These are phyloP conservation scores for Hypsibius dujardini DNA, from an alignment of 1,140 invertebrate species.

Conservation along the genomic window DNA sequence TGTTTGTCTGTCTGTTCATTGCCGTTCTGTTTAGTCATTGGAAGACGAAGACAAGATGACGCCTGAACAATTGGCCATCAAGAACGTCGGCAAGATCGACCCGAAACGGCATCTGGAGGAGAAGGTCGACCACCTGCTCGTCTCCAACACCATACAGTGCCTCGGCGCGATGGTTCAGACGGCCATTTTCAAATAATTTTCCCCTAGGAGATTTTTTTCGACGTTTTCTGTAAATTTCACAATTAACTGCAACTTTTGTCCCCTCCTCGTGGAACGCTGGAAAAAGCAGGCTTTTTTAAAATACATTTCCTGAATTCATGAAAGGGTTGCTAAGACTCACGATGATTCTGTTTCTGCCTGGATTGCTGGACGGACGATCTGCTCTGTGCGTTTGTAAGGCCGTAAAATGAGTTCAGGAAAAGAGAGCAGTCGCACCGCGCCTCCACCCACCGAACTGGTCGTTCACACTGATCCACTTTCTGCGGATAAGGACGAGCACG, in stretches of 20 bases:
- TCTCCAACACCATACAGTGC: constrained; percentile 94
- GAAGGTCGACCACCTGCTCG: constrained; percentile 90
- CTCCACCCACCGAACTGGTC: no score
- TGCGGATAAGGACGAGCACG: background rate
- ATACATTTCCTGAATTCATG: no score
- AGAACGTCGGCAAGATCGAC: constrained; percentile 98
- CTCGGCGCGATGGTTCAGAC: constrained; percentile 96
- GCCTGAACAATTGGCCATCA: constrained; percentile 95
- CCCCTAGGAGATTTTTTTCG: background rate
- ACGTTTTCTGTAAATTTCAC: background rate
- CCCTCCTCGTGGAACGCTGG: no score
- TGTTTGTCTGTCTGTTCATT: background rate
- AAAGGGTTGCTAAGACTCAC: no score
- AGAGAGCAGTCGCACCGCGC: no score
- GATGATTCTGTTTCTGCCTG: no score
- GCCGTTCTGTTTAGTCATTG: constrained; percentile 45
- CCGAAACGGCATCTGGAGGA: constrained; percentile 99
- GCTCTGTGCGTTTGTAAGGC: no score
- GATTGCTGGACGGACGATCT: no score
- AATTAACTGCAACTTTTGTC: no score
- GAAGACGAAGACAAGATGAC: constrained; percentile 99
- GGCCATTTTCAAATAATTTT: constrained; percentile 69
- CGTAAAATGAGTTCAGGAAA: no score
- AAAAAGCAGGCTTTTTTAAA: no score
- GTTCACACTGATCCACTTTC: no score